Percentiles rank a stretch among this genome's conserved stretches.
These are phyloP conservation scores for Lindbergichthys nudifrons DNA, from an alignment of 2,797 vertebrate genomes.

Conservation along the genomic window DNA sequence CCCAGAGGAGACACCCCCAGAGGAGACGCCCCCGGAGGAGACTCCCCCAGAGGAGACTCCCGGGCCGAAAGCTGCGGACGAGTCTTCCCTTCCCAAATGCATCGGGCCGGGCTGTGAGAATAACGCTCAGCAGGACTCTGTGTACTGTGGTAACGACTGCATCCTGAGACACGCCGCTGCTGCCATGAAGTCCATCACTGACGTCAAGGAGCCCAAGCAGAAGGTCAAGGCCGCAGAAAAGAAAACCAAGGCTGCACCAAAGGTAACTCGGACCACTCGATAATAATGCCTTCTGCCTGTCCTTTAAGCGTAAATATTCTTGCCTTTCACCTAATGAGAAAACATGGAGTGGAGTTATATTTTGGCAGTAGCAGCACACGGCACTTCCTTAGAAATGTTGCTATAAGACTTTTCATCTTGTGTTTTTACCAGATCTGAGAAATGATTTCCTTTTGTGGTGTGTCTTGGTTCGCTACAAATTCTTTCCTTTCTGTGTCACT, in stretches of 20 bases:
- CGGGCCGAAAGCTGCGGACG: conserved; percentile 56
- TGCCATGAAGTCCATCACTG: conserved; percentile 93
- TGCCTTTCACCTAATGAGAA: not conserved
- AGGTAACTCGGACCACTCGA: conserved; percentile 84
- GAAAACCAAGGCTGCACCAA: conserved; percentile 85
- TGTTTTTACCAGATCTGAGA: not conserved
- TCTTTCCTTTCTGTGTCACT: not conserved
- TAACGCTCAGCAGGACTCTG: conserved; percentile 92
- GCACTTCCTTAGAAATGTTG: not conserved
- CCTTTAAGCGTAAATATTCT: not conserved
- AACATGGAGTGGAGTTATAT: not conserved
- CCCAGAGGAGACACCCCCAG: conserved; percentile 82
- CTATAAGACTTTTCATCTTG: not conserved
- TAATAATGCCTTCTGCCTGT: conserved; percentile 34
- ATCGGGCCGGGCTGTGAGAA: conserved; percentile 95
- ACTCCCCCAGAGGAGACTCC: conserved; percentile 48
- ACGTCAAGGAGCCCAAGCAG: conserved; percentile 89
- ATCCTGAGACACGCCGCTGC: conserved; percentile 96
- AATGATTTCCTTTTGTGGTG: not conserved
- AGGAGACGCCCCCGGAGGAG: conserved; percentile 68
- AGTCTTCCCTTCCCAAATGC: conserved; percentile 89
- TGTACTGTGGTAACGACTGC: conserved; percentile 96
- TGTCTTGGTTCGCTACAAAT: not conserved
- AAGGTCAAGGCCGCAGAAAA: conserved; percentile 87
- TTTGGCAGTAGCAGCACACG: not conserved